Evolutionary conservation across 2,113 vertebrate species (phyloP), one percentile per base, ranked within the genome.

Genomic region (Ciconia maguari): DNA sequence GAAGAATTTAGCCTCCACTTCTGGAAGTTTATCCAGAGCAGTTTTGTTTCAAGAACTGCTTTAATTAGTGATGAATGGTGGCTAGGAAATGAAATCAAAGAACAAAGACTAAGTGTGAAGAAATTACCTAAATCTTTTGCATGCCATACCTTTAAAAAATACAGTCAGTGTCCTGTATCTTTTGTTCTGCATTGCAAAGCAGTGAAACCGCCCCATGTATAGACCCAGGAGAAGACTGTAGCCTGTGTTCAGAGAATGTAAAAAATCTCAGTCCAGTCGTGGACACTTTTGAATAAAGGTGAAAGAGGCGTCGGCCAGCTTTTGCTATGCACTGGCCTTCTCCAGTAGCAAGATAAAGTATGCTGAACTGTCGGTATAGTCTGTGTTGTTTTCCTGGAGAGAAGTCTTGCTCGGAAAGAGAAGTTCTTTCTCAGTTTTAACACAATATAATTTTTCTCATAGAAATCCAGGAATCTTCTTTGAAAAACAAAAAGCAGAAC

Each of bases 401-500:
- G 81, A 77, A n/a, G 9, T 72, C 80, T 91, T 82, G n/a, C 54
- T 95, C 19, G 9, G 91, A 95, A 97, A 95, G 83, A 94, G n/a
- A 16, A 44, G 66, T 76, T 91, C 87, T 94, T 93, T 90, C 51
- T 90, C 75, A 80, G 46, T 95, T 96, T 80, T 97, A 85, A n/a
- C 96, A 96, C 92, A 88, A 54, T 95, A 95, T 94, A 96, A 32
- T 61, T 97, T 97, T 97, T 95, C 95, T 87, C 30, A 19, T 41
- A 69, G 89, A 97, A 97, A 97, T 94, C 91, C 95, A 96, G 85
- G 83, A 96, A 94, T 84, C 70, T 74, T 93, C 60, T 92, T 94
- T 95, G 94, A 85, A 96, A 96, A 95, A 88, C 62, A 94, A 92
- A 95, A 91, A 60, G 72, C 60, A 94, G 80, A 92, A 52, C 44